phyloP scores from a whole-genome alignment of 2,113 vertebrate genomes.

The Megaceryle torquata region DNA sequence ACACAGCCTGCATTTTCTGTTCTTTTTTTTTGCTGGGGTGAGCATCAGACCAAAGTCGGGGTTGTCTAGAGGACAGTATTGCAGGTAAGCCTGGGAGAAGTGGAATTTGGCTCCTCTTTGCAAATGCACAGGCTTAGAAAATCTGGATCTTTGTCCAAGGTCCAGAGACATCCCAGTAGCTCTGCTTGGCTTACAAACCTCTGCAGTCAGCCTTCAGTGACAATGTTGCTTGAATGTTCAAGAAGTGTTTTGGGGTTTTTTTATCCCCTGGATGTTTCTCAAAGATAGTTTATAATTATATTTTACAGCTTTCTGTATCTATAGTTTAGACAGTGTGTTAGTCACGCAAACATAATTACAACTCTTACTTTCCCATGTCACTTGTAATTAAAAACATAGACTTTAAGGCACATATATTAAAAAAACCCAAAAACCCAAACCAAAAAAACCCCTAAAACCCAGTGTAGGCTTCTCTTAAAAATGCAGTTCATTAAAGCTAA shows the following conservation, averaged over 20 bases:
- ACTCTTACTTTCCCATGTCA: background rate
- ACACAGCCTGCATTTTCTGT: background rate
- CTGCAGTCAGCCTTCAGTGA: background rate
- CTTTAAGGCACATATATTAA: background rate
- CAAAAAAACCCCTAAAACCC: too few species aligned
- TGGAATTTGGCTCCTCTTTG: background rate
- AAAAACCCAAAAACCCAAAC: background rate
- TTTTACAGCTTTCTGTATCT: background rate
- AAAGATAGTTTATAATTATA: background rate
- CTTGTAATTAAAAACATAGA: constrained; percentile 1
- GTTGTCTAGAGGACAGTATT: background rate
- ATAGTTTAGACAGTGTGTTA: background rate
- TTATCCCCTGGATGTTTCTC: background rate
- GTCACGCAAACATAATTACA: background rate
- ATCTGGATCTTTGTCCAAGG: background rate
- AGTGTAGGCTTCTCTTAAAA: background rate
- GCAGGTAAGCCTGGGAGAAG: background rate
- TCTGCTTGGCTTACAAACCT: background rate
- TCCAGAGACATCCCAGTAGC: background rate
- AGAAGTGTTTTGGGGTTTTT: background rate
- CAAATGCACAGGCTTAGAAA: background rate
- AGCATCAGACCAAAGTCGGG: background rate
- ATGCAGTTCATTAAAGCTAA: background rate
- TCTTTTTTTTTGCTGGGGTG: background rate
- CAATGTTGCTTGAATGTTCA: background rate